Conservation (phyloP, 2,888 invertebrate species). For the Apotomis turbidana region DNA sequence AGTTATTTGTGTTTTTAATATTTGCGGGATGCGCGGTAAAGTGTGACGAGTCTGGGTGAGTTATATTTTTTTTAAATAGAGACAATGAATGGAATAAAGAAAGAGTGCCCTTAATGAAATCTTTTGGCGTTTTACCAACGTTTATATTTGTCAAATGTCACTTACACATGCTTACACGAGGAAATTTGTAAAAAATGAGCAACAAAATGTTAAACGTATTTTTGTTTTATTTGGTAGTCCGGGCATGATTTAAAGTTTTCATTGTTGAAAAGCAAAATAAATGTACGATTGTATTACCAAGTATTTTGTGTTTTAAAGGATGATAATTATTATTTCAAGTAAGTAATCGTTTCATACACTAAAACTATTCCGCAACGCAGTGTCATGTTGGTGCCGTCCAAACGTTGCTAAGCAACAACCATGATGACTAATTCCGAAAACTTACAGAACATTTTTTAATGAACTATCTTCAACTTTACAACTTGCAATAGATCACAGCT, state of each 20-base stretch:
- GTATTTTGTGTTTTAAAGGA: no score
- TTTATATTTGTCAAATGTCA: slow-evolving; percentile 33
- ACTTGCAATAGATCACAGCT: no score
- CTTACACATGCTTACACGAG: slow-evolving; percentile 30
- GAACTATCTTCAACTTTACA: background rate
- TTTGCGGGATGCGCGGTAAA: slow-evolving; percentile 41
- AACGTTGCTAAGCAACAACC: slow-evolving; percentile 29
- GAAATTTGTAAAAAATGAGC: slow-evolving; percentile 5
- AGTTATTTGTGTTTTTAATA: slow-evolving; percentile 38
- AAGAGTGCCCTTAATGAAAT: slow-evolving; percentile 13
- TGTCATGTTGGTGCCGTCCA: slow-evolving; percentile 19
- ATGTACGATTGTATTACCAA: no score
- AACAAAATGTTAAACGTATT: no score
- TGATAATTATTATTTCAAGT: no score
- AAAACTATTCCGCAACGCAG: background rate
- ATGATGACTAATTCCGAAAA: slow-evolving; percentile 17
- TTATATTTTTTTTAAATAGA: slow-evolving; percentile 2
- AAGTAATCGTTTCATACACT: no score
- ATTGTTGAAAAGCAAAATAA: no score
- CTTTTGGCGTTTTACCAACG: slow-evolving; percentile 25
- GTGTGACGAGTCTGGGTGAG: slow-evolving; percentile 42
- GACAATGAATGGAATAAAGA: slow-evolving; percentile 2
- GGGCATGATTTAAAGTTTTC: no score
- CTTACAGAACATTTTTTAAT: background rate
- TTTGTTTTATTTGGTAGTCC: background rate